Conservation (phyloP, 2,113 vertebrate genomes). For the Athene cunicularia region DNA sequence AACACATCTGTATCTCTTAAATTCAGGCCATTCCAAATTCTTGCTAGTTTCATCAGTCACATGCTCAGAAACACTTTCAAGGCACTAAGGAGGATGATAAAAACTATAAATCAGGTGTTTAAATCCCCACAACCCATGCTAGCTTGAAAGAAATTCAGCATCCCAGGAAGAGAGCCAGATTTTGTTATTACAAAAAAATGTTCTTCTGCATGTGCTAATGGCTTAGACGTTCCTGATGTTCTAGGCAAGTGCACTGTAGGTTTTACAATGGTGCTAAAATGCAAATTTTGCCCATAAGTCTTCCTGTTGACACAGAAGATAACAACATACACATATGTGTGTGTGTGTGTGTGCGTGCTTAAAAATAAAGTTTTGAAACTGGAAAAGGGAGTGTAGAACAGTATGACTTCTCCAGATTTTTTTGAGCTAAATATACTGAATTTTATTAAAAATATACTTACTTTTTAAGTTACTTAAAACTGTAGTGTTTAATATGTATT, state of each 20-base stretch:
- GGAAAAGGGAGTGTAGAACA: not conserved
- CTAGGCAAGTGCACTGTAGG: not conserved
- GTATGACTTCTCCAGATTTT: not conserved
- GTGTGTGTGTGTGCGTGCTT: not conserved
- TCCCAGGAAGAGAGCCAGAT: not conserved
- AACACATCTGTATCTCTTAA: not conserved
- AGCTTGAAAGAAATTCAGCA: slow-evolving; percentile 23
- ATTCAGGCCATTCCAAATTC: not conserved
- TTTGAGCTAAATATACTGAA: not conserved
- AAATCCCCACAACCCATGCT: not conserved
- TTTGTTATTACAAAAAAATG: not conserved
- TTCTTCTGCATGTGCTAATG: not conserved
- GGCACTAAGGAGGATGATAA: not conserved
- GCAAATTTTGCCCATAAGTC: not conserved
- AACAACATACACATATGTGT: not conserved
- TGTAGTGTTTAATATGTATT: not conserved
- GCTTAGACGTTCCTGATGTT: slow-evolving; percentile 26
- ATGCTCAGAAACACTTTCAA: not conserved
- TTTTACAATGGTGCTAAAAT: slow-evolving; percentile 1
- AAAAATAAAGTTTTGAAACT: not conserved
- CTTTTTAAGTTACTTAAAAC: not conserved
- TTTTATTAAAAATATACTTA: not conserved
- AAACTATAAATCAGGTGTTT: not conserved
- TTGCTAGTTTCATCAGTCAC: not conserved
- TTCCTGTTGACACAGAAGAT: not conserved